phyloP scores from a whole-genome alignment of 2,113 vertebrate species.

The Oreochromis niloticus region DNA sequence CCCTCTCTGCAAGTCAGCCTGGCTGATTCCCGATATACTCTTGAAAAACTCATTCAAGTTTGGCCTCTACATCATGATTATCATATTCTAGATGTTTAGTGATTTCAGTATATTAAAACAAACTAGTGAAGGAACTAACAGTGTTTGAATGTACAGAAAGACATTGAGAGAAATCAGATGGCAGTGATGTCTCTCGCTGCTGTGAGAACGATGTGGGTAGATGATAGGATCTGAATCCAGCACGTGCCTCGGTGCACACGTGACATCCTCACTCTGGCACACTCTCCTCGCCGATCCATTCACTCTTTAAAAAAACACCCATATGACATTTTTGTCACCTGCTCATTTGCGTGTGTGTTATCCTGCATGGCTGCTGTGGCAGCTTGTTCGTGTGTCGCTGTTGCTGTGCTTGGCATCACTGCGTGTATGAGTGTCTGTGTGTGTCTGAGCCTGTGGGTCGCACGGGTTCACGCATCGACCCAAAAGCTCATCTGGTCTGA shows the following conservation, averaged over 20 bases:
- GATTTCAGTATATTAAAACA: not conserved
- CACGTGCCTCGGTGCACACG: not conserved
- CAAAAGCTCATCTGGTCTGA: conserved; percentile 48
- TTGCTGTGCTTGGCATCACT: not conserved
- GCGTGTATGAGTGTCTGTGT: not conserved
- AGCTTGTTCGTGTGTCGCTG: not conserved
- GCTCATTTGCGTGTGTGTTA: not conserved
- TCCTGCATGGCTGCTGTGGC: not conserved
- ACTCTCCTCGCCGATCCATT: not conserved
- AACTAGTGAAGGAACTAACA: not conserved
- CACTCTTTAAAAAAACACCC: not conserved
- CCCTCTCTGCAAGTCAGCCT: not conserved
- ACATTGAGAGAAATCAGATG: not conserved
- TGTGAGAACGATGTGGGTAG: not conserved
- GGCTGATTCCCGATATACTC: not conserved
- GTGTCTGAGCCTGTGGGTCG: not conserved
- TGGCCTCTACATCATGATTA: not conserved
- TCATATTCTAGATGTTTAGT: not conserved
- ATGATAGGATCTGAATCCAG: not conserved
- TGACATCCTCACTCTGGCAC: not conserved
- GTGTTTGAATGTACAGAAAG: not conserved
- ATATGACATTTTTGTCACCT: not conserved
- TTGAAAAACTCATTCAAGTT: not conserved
- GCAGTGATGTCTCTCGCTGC: not conserved
- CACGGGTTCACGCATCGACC: not conserved